A percentile compares a stretch with the other conserved stretches of the same genome.
These are phyloP conservation scores for Tachypleus tridentatus DNA, from an alignment of 1,140 invertebrate species.

Conservation along the genomic window DNA sequence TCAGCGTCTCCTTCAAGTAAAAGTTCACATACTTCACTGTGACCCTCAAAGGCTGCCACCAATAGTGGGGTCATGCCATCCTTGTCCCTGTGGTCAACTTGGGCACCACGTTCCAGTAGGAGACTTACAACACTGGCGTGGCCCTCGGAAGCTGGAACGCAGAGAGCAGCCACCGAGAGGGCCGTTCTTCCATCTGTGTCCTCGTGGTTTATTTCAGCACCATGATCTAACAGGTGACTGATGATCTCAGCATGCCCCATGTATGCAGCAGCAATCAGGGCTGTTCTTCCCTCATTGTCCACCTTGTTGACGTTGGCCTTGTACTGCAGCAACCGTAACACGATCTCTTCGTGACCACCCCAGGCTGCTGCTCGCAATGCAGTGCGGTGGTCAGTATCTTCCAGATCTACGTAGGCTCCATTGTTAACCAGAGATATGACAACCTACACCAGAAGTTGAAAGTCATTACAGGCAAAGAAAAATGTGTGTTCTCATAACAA, in stretches of 20 bases:
- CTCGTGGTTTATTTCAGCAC: conserved; percentile 31
- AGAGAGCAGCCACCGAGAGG: conserved; percentile 80
- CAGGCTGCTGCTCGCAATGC: conserved; percentile 82
- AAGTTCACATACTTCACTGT: conserved; percentile 63
- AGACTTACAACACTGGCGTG: conserved; percentile 50
- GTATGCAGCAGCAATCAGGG: conserved; percentile 43
- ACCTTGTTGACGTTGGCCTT: conserved; percentile 75
- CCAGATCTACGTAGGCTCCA: conserved; percentile 66
- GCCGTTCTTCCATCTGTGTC: conserved; percentile 47
- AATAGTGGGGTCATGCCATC: conserved; percentile 86
- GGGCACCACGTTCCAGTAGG: conserved; percentile 69
- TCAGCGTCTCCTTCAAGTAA: conserved; percentile 74
- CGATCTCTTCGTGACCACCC: conserved; percentile 85
- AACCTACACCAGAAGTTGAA: conserved; percentile 31
- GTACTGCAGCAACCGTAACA: conserved; percentile 65
- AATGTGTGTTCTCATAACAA: no score
- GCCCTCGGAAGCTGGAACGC: conserved; percentile 68
- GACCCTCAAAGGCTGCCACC: conserved; percentile 88
- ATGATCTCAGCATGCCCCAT: conserved; percentile 44
- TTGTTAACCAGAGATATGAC: conserved; percentile 56
- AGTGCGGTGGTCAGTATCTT: conserved; percentile 74
- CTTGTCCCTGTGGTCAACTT: conserved; percentile 75
- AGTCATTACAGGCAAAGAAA: no score
- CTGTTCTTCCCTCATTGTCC: conserved; percentile 70
- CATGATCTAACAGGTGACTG: conserved; percentile 30